Evolutionary conservation across 1,140 invertebrate species (phyloP).

Genomic region (Andrena cerasifolii): DNA sequence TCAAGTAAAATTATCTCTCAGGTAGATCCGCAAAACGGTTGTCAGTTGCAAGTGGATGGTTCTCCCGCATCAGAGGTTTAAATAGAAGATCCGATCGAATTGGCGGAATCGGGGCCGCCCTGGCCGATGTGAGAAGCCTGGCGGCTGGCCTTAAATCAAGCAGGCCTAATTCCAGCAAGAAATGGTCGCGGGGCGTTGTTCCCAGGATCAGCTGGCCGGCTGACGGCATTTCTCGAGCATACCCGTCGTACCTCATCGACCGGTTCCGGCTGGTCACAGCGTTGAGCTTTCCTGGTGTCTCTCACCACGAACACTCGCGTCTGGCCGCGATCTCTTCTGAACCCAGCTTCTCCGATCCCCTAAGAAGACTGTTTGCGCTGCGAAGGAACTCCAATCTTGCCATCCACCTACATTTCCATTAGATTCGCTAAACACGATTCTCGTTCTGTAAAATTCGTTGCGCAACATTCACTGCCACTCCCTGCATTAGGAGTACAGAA

Average conservation of each 20-base stretch:
- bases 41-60: no score
- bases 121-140: slow-evolving; percentile 78
- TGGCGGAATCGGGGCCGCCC: slow-evolving; percentile 48
- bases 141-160: slow-evolving; percentile 80
- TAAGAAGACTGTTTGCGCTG: background rate
- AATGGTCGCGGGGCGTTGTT: slow-evolving; percentile 78
- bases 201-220: slow-evolving; percentile 81
- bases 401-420: no score
- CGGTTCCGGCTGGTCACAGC: slow-evolving; percentile 68
- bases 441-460: no score
- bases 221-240: slow-evolving; percentile 80
- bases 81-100: slow-evolving; percentile 23
- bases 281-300: slow-evolving; percentile 51
- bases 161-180: slow-evolving; percentile 80
- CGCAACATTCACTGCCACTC: no score
- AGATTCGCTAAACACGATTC: no score
- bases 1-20: no score
- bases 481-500: no score
- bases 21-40: no score
- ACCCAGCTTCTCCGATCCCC: background rate
- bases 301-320: background rate
- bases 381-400: background rate
- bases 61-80: slow-evolving; percentile 8
- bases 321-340: slow-evolving; percentile 4
- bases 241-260: slow-evolving; percentile 77